Base-by-base conservation (phyloP, 2,888 invertebrate genomes). In the Arctia plantaginis region DNA sequence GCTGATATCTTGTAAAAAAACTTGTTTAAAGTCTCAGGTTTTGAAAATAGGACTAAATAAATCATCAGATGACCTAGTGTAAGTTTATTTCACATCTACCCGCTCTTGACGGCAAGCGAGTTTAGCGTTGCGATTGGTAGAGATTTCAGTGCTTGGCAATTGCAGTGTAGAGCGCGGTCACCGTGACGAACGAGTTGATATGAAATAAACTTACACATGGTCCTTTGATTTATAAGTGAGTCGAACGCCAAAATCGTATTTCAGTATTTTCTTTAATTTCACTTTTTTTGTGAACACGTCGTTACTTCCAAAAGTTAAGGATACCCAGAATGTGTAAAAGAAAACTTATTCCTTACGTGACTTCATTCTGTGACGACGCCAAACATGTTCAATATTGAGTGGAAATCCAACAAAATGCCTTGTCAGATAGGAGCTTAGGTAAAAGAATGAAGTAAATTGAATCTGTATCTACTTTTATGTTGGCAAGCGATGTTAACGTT, bases 321-420 rank as follows among this genome's bases (percentile, higher is more conserved):
- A 44, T 82, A 85, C 59, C 74, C 71, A 35, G 64, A 69, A 30
- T 30, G 27, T 76, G 71, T 69, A 82, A 75, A 77, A 71, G 69
- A 75, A 82, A 83, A 85, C n/a, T 83, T 83, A 81, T 83, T 80
- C 79, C 69, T 80, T 85, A 85, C 84, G 84, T 85, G 85, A 85
- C 84, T 81, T 80, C 74, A 77, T 77, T 80, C 66, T 76, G 62
- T 73, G 77, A 78, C 72, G 72, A 77, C 71, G 44, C 71, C 74
- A 78, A 81, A 80, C 81, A 81, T 84, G 74, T 75, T 55, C 77
- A 80, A 85, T 80, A 85, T 85, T 85, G 77, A 78, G 82, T 78
- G 72, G 80, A 75, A 83, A 84, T 79, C 80, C 81, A 8, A 70
- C 78, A 80, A 79, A 80, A 79, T 77, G 77, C 75, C 75, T 75